Base-by-base conservation (phyloP, 2,888 invertebrate genomes). In the Xylota sylvarum region DNA sequence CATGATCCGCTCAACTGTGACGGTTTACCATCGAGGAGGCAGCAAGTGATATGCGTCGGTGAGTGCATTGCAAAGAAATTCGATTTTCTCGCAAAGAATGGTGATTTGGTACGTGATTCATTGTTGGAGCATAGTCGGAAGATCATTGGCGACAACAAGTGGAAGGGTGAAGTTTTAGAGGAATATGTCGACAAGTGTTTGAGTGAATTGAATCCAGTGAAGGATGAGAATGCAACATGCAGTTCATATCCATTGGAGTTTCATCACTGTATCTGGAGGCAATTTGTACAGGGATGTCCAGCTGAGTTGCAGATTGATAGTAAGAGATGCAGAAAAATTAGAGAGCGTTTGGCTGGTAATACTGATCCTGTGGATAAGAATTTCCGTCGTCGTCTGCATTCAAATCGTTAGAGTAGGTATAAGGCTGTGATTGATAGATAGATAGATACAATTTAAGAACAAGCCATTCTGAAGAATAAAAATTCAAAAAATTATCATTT, bases 1-100 rank as follows among this genome's bases (percentile, higher is more conserved):
- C 88, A 87, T 27, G 89, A 90, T 88, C 89, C 89, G 32, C 89
- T 89, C 60, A 88, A 88, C 56, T 89, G 89, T 64, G 87, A 89
- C 23, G 83, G 88, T 19, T 80, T 89, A 73, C 52, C 80, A 50
- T 56, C 82, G 56, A 79, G 89, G 6, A 89, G 89, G 58, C 64
- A 88, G 17, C 70, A 89, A 56, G 87, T 89, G 7, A 67, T 88
- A 5, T 90, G 90, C 73, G 77, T 88, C 5, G 84, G 77, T 10
- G 89, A 90, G 67, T 90, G 90, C 23, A 69, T 89, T 27, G 88
- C 85, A 1, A 89, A 88, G 55, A 88, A 88, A 9, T 69, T 89
- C 4, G 77, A 88, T 37, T 14, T 88, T 5, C 6, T 89, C 5
- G 88, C 88, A 7, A 89, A 78, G n/a, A 78, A 48, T 17, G 90